Base-by-base conservation (phyloP, 2,797 vertebrate genomes). In the Enteromius radiatus region DNA sequence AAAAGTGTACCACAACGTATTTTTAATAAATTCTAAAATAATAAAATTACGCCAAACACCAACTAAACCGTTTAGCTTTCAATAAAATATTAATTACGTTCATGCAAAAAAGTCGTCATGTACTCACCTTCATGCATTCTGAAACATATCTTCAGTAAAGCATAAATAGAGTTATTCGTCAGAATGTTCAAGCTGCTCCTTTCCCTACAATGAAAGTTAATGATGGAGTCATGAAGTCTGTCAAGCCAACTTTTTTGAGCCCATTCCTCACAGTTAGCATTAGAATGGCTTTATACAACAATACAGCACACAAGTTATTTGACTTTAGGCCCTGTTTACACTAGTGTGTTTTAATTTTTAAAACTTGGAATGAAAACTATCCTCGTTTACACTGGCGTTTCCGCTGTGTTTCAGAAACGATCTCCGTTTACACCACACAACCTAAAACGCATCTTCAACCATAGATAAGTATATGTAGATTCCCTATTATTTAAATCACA, bases 121-220 rank as follows among this genome's bases (percentile, higher is more conserved):
- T 23, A 56, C 21, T 15, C 11, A 23, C 11, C 21, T n/a, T 49
- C 41, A 21, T 7, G 26, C 31, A 73, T 36, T 52, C 31, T 17
- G 3, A 38, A 26, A 26, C 52, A 36, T 75, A 38, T 52, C 21
- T 38, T 56, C 3, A 10, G 21, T 23, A 8, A 73, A 54, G 52
- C 47, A 54, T n/a, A 74, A 36, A 73, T 31, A 5, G 26, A 49
- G 28, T 8, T 74, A 56, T 38, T 38, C 12, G 36, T n/a, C 12
- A 56, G 19, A 75, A 56, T 56, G 71, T 26, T 12, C 7, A 75
- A 56, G 73, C 31, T n/a, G 12, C 49, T 74, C 19, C 23, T 23
- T 52, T 38, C 14, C 71, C 14, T 38, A 56, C n/a, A 56, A 41
- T 75, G 33, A n/a, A 54, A 73, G 70, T 54, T 19, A 75, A 75